Base-by-base conservation (phyloP, 2,797 vertebrate species). In the Pseudochromis fuscus region DNA sequence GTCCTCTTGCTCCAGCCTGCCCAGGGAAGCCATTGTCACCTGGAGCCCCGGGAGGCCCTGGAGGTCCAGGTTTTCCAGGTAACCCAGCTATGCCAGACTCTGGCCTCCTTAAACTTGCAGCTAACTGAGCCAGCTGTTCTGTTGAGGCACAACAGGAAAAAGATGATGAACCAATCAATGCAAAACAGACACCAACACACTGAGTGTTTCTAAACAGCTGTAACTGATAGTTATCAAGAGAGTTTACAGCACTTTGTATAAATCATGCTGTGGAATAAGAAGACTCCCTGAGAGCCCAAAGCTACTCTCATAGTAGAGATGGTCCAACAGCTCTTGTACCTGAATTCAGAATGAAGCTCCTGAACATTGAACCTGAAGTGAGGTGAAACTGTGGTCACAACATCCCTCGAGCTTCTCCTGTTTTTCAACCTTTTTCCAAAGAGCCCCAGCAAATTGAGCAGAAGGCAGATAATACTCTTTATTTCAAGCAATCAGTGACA, bases 71-170 rank as follows among this genome's bases (percentile, higher is more conserved):
- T 75, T 76, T 95, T 33, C 98, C 98, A 45, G 98, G 98, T 67
- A 98, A 93, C 52, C 98, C 98, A 2, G 93, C 93, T 46, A 92
- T 95, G 1, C 98, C 98, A 5, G 95, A 95, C 88, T 98, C 97
- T 1, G 98, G 98, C 80, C 97, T 95, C 83, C 93, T 95, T 61
- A 99, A 94, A 79, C 97, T 99, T 74, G 97, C 96, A 69, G 98
- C 97, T 91, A 99, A 93, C 90, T 97, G 96, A 67, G 96, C 95
- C 77, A 99, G 87, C 87, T 99, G 97, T 85, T 98, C 98, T 99
- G 90, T 92, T 92, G 75, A 60, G 75, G 49, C 38, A 67, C 7
- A 82, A 69, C 23, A 37, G 60, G 51, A 59, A 81, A 23, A 75
- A 12, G 18, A 63, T 25, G 23, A 57, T 38, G 21, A 62, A 67